These are phyloP conservation scores for Novumbra hubbsi DNA, from an alignment of 2,797 vertebrate genomes.

Conservation along the genomic window DNA sequence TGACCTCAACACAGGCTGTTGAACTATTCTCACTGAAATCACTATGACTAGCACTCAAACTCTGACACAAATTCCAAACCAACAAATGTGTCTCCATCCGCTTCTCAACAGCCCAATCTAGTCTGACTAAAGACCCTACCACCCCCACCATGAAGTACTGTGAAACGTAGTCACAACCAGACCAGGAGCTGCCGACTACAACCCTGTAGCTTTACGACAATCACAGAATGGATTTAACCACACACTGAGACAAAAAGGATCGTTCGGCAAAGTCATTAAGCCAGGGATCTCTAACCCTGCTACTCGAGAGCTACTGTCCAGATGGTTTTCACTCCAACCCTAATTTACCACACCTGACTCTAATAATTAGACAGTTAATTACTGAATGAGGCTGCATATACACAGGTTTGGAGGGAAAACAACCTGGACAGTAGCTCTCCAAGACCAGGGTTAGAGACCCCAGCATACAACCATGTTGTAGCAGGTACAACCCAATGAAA, in stretches of 20 bases:
- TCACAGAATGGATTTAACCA: conserved; percentile 32
- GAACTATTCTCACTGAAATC: conserved; percentile 1
- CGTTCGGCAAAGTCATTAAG: conserved; percentile 56
- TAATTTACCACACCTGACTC: too few relatives aligned
- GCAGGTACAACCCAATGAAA: conserved; percentile 56
- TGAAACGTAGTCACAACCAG: not conserved
- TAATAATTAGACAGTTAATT: too few relatives aligned
- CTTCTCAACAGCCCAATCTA: not conserved
- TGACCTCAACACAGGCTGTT: not conserved
- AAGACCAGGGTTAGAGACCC: too few relatives aligned
- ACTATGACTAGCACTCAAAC: not conserved
- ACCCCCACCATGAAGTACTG: too few relatives aligned
- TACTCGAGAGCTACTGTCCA: too few relatives aligned
- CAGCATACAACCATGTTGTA: conserved; percentile 55
- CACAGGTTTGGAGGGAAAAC: too few relatives aligned
- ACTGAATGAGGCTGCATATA: too few relatives aligned
- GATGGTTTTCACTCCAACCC: too few relatives aligned
- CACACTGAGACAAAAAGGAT: conserved; percentile 46
- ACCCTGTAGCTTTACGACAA: not conserved
- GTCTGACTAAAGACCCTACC: not conserved
- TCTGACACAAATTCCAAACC: not conserved
- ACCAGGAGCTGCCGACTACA: not conserved
- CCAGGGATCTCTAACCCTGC: too few relatives aligned
- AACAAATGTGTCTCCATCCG: not conserved
- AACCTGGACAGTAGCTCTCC: too few relatives aligned